These are phyloP conservation scores for Hyperoplus lanceolatus DNA, from an alignment of 2,797 vertebrate species.

Conservation along the genomic window DNA sequence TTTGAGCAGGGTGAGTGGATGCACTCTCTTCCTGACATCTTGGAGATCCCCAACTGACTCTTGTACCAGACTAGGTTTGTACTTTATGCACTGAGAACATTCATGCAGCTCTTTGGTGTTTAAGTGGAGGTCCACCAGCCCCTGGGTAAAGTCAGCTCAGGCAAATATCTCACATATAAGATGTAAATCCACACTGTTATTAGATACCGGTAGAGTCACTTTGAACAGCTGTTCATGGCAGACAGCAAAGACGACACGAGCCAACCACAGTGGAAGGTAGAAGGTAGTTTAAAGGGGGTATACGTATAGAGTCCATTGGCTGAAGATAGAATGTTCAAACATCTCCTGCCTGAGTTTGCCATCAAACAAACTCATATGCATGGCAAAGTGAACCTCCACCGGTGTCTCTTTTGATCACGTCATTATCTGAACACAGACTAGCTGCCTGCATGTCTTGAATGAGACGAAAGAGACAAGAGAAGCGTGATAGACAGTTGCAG, in stretches of 20 bases:
- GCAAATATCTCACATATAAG: conserved; percentile 34
- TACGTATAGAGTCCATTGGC: conserved; percentile 76
- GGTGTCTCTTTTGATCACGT: conserved; percentile 77
- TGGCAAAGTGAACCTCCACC: conserved; percentile 72
- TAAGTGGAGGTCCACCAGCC: conserved; percentile 29
- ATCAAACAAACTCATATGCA: conserved; percentile 79
- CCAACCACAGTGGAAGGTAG: conserved; percentile 69
- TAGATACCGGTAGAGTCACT: conserved; percentile 48
- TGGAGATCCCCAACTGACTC: conserved; percentile 78
- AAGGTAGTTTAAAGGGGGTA: conserved; percentile 74
- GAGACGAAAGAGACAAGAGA: conserved; percentile 69
- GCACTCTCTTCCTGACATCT: conserved; percentile 71
- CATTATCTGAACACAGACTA: conserved; percentile 76
- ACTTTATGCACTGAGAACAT: conserved; percentile 47
- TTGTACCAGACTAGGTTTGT: conserved; percentile 64
- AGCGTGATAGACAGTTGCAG: conserved; percentile 69
- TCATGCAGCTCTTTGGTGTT: conserved; percentile 36
- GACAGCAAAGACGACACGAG: conserved; percentile 69
- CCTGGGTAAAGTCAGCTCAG: conserved; percentile 21
- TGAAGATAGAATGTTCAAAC: conserved; percentile 77
- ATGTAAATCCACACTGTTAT: conserved; percentile 34
- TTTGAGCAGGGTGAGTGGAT: conserved; percentile 94
- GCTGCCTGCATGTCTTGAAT: conserved; percentile 68
- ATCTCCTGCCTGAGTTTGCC: conserved; percentile 74
- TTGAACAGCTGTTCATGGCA: conserved; percentile 56